Base-by-base conservation (phyloP, 92 coral and sea anemone genomes). In the Siderastrea radians region DNA sequence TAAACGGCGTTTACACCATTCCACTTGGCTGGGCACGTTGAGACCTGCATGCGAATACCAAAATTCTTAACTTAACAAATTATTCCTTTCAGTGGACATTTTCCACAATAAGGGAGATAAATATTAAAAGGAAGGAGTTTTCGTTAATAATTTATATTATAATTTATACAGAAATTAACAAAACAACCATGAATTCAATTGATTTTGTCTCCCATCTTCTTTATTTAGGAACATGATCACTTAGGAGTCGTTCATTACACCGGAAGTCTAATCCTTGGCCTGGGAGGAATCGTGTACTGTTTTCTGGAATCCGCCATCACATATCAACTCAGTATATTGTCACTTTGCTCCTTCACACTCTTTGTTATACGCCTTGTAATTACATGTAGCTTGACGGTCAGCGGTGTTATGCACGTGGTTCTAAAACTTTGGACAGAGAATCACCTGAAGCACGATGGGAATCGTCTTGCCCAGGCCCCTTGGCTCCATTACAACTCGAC, bases 191-290 rank as follows among this genome's bases (percentile, higher is more conserved):
- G 38, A 26, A 26, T 26, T 26, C 38, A 26, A 26, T 26, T 26
- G 38, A 0, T 26, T 26, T 26, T 26, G 38, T 0, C 38, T 26
- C 38, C 38, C 38, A 26, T 26, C 38, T 26, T 26, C 38, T 26
- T 26, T 26, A 0, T 26, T 26, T 13, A 61, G 66, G 26, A 61
- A 26, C 3, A 61, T 13, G 66, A 26, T 3, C 26, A 6, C 10
- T 15, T 74, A 12, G 61, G 79, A 49, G 50, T 48, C 57, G 57
- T 93, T 17, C 96, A 93, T 75, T 93, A 84, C 57, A 12, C 79
- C 10, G 94, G 96, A 43, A 90, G 92, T 47, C 83, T 85, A 15
- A 74, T 91, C 65, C 82, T 88, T 83, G 88, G 87, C 64, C 81
- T 90, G 72, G 86, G 92, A 7, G 96, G 88, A 4, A 65, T 90